These are phyloP conservation scores for Burhinus bistriatus DNA, from an alignment of 2,113 vertebrate species.

Conservation along the genomic window DNA sequence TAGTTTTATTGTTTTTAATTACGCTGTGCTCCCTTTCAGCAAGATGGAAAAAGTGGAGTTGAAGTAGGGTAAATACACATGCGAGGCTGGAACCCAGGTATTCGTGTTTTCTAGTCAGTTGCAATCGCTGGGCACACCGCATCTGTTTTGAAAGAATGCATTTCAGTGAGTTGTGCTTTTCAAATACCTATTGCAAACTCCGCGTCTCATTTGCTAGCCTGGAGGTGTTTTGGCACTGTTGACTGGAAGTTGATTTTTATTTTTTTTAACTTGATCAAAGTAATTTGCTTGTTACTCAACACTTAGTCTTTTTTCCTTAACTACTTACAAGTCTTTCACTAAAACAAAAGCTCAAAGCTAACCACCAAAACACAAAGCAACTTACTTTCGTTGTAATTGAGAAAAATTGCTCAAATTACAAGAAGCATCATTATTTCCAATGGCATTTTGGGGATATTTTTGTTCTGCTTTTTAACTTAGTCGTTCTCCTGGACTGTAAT, in stretches of 20 bases:
- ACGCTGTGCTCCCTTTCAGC: accelerated
- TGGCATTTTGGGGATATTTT: not conserved
- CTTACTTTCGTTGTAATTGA: not conserved
- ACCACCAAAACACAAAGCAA: not conserved
- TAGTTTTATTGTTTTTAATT: not conserved
- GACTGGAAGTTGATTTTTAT: not conserved
- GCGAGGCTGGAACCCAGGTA: not conserved
- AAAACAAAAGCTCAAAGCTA: not conserved
- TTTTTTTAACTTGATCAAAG: not conserved
- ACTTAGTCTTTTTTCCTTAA: not conserved
- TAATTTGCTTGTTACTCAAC: not conserved
- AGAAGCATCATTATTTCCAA: accelerated
- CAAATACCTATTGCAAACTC: not conserved
- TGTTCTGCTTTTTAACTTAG: not conserved
- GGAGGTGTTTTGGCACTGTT: not conserved
- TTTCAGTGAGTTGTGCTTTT: not conserved
- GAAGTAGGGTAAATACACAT: not conserved
- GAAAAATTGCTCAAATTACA: accelerated
- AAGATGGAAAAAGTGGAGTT: not conserved
- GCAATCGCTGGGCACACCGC: accelerated
- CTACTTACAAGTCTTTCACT: not conserved
- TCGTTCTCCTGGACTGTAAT: not conserved
- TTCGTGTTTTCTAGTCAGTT: accelerated
- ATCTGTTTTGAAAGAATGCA: not conserved
- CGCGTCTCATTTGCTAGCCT: not conserved